phyloP scores from a whole-genome alignment of 2,888 invertebrate genomes.

The Automeris io region DNA sequence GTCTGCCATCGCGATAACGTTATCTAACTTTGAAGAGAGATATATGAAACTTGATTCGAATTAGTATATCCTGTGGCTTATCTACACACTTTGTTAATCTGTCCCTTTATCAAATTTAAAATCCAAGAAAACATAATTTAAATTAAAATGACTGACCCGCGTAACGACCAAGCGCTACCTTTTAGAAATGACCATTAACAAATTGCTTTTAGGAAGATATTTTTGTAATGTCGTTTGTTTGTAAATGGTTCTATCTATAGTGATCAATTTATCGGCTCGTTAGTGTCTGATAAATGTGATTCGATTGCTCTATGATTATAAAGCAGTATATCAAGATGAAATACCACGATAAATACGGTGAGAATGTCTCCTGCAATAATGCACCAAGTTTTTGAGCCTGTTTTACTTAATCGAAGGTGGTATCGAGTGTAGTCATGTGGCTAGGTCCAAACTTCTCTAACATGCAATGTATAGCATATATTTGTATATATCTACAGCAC shows the following conservation, averaged over 20 bases:
- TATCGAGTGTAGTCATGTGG: no score
- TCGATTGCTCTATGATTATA: conserved; percentile 61
- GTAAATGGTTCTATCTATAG: conserved; percentile 58
- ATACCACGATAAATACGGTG: conserved; percentile 51
- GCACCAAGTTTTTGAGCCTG: conserved; percentile 1
- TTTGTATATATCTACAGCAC: no score
- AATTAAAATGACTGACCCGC: conserved; percentile 35
- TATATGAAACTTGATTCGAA: conserved; percentile 48
- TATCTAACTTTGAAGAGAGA: conserved; percentile 47
- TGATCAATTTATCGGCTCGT: conserved; percentile 69
- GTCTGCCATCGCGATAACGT: conserved; percentile 38
- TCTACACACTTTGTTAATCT: conserved; percentile 54
- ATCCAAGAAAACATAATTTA: conserved; percentile 45
- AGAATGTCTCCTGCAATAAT: conserved; percentile 32
- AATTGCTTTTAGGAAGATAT: conserved; percentile 59
- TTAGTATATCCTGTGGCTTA: conserved; percentile 56
- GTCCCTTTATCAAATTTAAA: conserved; percentile 53
- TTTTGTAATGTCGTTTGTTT: conserved; percentile 61
- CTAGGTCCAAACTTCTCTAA: no score
- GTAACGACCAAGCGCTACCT: conserved; percentile 50
- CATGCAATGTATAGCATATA: no score
- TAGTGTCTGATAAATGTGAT: conserved; percentile 59
- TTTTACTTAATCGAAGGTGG: no score
- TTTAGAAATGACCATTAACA: conserved; percentile 54
- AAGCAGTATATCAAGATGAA: conserved; percentile 59